Base-by-base conservation (phyloP, 2,113 vertebrate species). In the Bombycilla garrulus region DNA sequence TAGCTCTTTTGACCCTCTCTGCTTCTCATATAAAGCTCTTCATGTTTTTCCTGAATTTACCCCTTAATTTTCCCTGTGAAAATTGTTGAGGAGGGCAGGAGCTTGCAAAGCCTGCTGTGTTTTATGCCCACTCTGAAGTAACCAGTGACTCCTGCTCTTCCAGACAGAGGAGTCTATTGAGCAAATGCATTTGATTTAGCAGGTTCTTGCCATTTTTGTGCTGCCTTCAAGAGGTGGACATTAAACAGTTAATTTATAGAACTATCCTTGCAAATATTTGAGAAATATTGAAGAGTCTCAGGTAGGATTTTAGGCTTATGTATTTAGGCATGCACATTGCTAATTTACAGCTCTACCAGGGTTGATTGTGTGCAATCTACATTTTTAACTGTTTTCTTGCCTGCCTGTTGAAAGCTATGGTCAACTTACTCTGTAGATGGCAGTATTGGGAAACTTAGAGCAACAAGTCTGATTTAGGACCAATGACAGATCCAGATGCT, bases 381-480 rank as follows among this genome's bases (percentile, higher is more conserved):
- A 18, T 17, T 65, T 66, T 51, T 17, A 9, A 2, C 3, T 1
- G 2, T 65, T 72, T 65, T 76, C 14, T 62, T 64, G n/a, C 48
- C 24, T 17, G 40, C n/a, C 3, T 15, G 8, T 44, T 53, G 47
- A 38, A 81, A 83, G 78, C 90, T 81, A 80, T 69, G 25, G 40
- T 81, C 24, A 42, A 3, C 15, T 8, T 56, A 3, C 31, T 95
- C 97, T 97, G 90, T 77, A 98, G 98, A 77, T 97, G 97, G 95
- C 96, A 97, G 97, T 93, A 97, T 88, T 97, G 95, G 94, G 95
- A 95, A 97, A 29, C 69, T 66, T 86, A 86, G 25, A 79, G 72
- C 81, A 70, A 14, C 65, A 77, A 92, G 56, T 88, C 47, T 66
- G 44, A 64, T n/a, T 73, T 3, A 36, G n/a, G 73, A 40, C 8